Conservation (phyloP, 1,140 invertebrate species). For the Sesamia nonagrioides region DNA sequence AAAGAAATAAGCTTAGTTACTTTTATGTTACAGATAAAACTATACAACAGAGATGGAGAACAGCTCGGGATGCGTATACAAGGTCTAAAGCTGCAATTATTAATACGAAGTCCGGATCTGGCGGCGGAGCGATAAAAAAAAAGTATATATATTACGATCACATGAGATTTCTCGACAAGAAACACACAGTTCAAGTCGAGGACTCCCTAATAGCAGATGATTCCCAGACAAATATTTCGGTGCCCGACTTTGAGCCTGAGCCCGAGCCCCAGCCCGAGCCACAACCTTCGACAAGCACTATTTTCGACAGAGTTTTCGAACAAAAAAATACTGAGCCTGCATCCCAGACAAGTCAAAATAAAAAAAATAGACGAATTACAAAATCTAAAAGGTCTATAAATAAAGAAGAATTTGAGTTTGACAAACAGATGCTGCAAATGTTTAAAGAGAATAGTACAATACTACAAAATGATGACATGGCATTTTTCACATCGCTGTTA, state of each 20-base stretch:
- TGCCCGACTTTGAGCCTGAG: neutral
- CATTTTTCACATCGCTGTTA: conserved; percentile 8
- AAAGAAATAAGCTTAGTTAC: too few species aligned
- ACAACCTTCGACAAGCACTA: conserved; percentile 7
- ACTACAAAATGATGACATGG: conserved; percentile 17
- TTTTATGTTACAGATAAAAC: too few species aligned
- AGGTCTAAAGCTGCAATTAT: too few species aligned
- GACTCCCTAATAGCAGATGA: neutral
- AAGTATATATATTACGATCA: neutral
- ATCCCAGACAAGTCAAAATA: conserved; percentile 6
- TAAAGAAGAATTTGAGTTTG: conserved; percentile 13
- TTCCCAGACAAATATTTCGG: neutral
- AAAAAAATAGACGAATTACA: conserved; percentile 8
- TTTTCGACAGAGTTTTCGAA: conserved; percentile 11
- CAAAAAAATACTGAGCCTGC: conserved; percentile 14
- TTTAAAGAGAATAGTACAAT: conserved; percentile 13
- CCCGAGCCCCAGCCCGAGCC: neutral
- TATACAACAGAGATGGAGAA: too few species aligned
- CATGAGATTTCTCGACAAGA: neutral
- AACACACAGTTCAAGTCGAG: neutral
- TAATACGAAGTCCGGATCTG: too few species aligned
- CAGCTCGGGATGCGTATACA: too few species aligned
- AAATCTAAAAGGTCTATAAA: conserved; percentile 8
- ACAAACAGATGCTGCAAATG: conserved; percentile 4
- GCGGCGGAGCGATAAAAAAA: neutral